These are phyloP conservation scores for Berghia stephanieae DNA, from an alignment of 1,140 invertebrate species.

Conservation along the genomic window DNA sequence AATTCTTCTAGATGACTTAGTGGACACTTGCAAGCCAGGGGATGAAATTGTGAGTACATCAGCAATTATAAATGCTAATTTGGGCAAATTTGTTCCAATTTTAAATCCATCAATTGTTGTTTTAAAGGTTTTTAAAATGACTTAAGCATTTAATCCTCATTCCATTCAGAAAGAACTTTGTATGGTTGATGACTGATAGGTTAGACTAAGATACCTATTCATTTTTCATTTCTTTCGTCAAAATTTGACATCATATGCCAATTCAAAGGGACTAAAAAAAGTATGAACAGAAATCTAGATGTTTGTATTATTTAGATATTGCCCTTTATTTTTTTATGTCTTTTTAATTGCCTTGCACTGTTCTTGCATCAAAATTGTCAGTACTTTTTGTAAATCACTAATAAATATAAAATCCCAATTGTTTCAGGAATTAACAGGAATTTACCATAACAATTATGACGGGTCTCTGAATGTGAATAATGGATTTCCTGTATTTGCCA, in stretches of 20 bases:
- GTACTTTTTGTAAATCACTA: too few relatives aligned
- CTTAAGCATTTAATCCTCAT: neutral
- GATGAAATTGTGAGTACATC: slow-evolving; percentile 87
- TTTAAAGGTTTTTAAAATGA: neutral
- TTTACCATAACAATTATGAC: slow-evolving; percentile 98
- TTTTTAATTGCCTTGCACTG: neutral
- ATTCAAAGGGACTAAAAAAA: too few relatives aligned
- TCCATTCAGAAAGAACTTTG: neutral
- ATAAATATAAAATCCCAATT: too few relatives aligned
- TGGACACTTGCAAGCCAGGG: slow-evolving; percentile 96
- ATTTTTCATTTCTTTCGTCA: neutral
- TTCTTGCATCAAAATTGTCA: neutral
- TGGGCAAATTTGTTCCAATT: too few relatives aligned
- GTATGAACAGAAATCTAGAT: too few relatives aligned
- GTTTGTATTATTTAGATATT: too few relatives aligned
- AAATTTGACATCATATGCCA: too few relatives aligned
- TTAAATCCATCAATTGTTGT: neutral
- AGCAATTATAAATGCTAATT: neutral
- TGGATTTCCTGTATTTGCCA: slow-evolving; percentile 98
- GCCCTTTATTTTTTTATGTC: neutral
- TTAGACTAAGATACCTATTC: neutral
- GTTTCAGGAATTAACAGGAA: slow-evolving; percentile 76
- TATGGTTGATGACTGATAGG: too few relatives aligned
- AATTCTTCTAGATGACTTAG: slow-evolving; percentile 93
- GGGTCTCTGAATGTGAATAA: slow-evolving; percentile 91